These are phyloP conservation scores for Sclerurus mexicanus DNA, from an alignment of 2,113 vertebrate species.

Conservation along the genomic window DNA sequence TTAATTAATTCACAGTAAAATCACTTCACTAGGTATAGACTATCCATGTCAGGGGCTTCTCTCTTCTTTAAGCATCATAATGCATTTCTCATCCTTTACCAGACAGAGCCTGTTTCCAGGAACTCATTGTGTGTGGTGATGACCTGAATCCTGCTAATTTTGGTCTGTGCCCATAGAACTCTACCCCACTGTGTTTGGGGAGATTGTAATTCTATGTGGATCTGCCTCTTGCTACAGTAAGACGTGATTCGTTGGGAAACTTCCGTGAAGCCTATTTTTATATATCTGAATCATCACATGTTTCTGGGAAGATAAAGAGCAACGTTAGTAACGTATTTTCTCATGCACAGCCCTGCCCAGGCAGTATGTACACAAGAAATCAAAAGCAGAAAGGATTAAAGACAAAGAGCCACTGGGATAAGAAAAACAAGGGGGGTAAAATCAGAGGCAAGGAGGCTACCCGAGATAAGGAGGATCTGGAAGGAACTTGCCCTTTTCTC, in stretches of 20 bases:
- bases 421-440: background rate
- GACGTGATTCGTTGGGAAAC: background rate
- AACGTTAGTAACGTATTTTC: background rate
- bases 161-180: background rate
- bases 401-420: background rate
- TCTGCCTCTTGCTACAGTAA: background rate
- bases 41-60: background rate
- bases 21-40: background rate
- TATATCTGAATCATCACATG: background rate
- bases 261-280: background rate
- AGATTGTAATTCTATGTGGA: background rate
- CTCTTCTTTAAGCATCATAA: background rate
- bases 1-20: background rate
- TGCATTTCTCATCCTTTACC: background rate
- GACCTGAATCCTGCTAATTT: background rate
- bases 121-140: background rate
- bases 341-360: background rate
- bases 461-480: background rate
- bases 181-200: background rate
- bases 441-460: background rate
- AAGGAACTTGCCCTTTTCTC: background rate
- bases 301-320: slow-evolving; percentile 2
- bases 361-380: slow-evolving; percentile 12
- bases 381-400: slow-evolving; percentile 24
- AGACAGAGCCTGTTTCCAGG: background rate